Evolutionary conservation across 2,797 vertebrate genomes (phyloP).

Genomic region (Thamnophis elegans): DNA sequence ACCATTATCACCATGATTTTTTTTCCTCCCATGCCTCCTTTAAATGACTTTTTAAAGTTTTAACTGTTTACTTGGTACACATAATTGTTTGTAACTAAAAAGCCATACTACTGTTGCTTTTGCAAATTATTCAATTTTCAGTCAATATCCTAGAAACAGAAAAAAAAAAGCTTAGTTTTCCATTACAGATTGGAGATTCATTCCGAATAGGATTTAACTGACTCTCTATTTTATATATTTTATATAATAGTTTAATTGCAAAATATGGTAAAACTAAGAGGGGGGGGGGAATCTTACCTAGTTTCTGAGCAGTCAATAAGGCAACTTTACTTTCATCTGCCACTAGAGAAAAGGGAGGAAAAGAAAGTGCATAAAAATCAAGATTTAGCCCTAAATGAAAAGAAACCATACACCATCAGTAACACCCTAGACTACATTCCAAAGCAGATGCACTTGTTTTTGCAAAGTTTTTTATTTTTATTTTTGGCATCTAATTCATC

Average conservation of each 20-base stretch:
- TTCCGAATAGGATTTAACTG: conserved; percentile 45
- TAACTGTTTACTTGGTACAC: conserved; percentile 40
- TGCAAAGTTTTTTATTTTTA: not conserved
- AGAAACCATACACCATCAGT: conserved; percentile 30
- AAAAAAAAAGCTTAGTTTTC: conserved; percentile 49
- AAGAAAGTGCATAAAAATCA: conserved; percentile 60
- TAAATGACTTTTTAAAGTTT: conserved; percentile 13
- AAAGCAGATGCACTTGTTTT: conserved; percentile 16
- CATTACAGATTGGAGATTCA: conserved; percentile 48
- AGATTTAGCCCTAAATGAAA: conserved; percentile 59
- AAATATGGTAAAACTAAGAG: conserved; percentile 32
- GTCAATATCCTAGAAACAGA: conserved; percentile 41
- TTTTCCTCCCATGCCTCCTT: not conserved
- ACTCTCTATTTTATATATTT: conserved; percentile 61
- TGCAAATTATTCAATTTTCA: conserved; percentile 59
- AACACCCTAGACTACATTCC: conserved; percentile 54
- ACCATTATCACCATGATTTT: not conserved
- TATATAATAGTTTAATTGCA: conserved; percentile 50
- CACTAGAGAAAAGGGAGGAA: conserved; percentile 75
- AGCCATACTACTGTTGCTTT: conserved; percentile 40
- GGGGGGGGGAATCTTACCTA: conserved; percentile 77
- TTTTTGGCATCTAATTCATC: not conserved
- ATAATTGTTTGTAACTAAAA: conserved; percentile 26
- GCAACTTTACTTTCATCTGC: conserved; percentile 89
- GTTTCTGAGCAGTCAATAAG: conserved; percentile 73